A percentile compares a stretch with the other conserved stretches of the same genome.
Conservation (phyloP, 1,140 invertebrate species). For the Magallana angulata region DNA sequence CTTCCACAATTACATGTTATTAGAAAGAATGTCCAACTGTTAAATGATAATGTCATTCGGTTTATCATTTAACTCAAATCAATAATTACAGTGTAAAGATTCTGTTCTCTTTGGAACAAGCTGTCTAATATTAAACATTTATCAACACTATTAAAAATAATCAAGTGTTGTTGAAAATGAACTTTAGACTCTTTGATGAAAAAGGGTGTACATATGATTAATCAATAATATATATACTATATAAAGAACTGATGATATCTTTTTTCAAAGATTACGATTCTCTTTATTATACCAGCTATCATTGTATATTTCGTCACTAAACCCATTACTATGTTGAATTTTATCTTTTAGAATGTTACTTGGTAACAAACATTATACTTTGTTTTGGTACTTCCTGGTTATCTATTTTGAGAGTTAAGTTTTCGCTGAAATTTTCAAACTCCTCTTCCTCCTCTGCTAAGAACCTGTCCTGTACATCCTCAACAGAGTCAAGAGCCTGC, state of each 20-base stretch:
- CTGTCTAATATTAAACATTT: neutral
- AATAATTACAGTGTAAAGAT: neutral
- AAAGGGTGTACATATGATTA: too few relatives aligned
- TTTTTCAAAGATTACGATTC: too few relatives aligned
- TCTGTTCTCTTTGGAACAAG: neutral
- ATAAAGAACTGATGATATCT: too few relatives aligned
- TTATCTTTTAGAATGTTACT: neutral
- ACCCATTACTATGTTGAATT: neutral
- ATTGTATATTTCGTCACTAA: too few relatives aligned
- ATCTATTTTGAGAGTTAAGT: slow-evolving; percentile 52
- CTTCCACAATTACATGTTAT: neutral
- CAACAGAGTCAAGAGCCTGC: neutral
- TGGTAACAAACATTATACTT: slow-evolving; percentile 22
- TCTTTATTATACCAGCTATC: too few relatives aligned
- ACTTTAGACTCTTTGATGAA: too few relatives aligned
- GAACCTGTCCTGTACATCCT: slow-evolving; percentile 49
- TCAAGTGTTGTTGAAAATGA: too few relatives aligned
- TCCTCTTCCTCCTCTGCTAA: slow-evolving; percentile 57
- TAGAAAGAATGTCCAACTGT: neutral
- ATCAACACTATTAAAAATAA: neutral
- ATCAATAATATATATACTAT: too few relatives aligned
- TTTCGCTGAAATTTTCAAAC: slow-evolving; percentile 44
- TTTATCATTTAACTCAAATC: neutral
- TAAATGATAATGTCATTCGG: neutral
- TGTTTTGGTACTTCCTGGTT: slow-evolving; percentile 41